Percentiles rank a stretch among this genome's conserved stretches.
Conservation (phyloP, 1,140 invertebrate species). For the Lordiphosa clarofinis region DNA sequence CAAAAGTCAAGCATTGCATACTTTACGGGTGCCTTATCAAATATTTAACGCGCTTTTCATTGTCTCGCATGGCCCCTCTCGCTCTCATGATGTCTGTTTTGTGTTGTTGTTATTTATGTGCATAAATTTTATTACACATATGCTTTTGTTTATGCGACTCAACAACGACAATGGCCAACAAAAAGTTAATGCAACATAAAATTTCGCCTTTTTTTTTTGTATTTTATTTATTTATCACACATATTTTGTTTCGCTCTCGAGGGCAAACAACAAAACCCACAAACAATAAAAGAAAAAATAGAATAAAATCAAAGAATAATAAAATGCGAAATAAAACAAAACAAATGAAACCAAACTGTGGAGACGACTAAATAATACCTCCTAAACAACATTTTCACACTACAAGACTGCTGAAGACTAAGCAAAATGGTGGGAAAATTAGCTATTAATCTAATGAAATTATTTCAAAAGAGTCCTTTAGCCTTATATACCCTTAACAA, state of each 20-base stretch:
- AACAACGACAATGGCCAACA: conserved; percentile 27
- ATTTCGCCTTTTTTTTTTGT: conserved; percentile 68
- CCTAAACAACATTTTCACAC: too few species aligned
- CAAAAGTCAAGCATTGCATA: conserved; percentile 15
- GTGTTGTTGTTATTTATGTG: conserved; percentile 46
- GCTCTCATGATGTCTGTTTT: conserved; percentile 15
- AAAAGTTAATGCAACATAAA: conserved; percentile 72
- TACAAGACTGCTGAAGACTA: too few species aligned
- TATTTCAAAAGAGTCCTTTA: too few species aligned
- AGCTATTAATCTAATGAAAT: too few species aligned
- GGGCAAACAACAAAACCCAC: conserved; percentile 37
- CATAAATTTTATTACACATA: conserved; percentile 74
- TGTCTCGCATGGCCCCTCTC: conserved; percentile 33
- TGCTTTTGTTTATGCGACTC: conserved; percentile 60
- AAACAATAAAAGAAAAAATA: conserved; percentile 23
- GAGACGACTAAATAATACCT: neutral
- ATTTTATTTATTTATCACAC: conserved; percentile 40
- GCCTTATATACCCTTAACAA: neutral
- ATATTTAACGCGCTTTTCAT: conserved; percentile 72
- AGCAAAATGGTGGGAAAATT: too few species aligned
- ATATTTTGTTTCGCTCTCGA: conserved; percentile 23
- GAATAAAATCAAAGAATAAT: conserved; percentile 46
- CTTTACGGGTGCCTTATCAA: conserved; percentile 62
- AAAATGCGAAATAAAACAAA: conserved; percentile 42
- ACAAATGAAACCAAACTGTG: conserved; percentile 12